A percentile compares a stretch with the other conserved stretches of the same genome.
phyloP scores from a whole-genome alignment of 2,113 vertebrate genomes.

The Lepisosteus osseus region DNA sequence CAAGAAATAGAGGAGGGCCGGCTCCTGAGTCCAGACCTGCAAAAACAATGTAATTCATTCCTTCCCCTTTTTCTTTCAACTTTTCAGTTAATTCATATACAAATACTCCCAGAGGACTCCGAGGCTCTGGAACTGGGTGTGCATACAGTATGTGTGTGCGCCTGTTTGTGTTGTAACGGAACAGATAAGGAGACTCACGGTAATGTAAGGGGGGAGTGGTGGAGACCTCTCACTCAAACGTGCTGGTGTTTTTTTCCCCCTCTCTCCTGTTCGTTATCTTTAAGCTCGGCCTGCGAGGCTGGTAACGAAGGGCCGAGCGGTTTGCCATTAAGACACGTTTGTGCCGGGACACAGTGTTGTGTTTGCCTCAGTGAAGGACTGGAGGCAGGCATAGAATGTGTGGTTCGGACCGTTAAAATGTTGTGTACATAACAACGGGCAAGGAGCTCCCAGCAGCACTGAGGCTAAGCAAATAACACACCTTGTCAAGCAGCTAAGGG shows the following conservation, averaged over 20 bases:
- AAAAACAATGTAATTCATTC: background rate
- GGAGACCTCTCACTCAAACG: background rate
- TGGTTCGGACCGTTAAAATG: conserved; percentile 41
- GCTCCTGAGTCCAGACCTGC: conserved; percentile 16
- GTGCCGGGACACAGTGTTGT: too few species aligned
- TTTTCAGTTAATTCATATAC: background rate
- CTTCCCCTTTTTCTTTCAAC: background rate
- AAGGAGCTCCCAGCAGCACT: conserved; percentile 42
- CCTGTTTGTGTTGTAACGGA: background rate
- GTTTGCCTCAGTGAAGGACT: too few species aligned
- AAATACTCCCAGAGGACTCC: too few species aligned
- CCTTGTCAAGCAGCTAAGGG: conserved; percentile 51
- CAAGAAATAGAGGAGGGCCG: conserved; percentile 25
- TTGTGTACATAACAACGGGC: conserved; percentile 57
- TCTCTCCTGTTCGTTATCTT: too few species aligned
- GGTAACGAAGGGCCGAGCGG: too few species aligned
- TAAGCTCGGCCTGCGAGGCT: too few species aligned
- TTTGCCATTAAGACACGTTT: too few species aligned
- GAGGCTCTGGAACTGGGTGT: background rate
- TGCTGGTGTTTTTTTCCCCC: too few species aligned
- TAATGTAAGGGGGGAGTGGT: background rate
- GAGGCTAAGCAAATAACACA: conserved; percentile 56
- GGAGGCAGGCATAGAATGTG: too few species aligned
- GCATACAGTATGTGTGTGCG: background rate
- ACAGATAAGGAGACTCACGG: too few species aligned